These are phyloP conservation scores for Drosophila suboccidentalis DNA, from an alignment of 2,888 invertebrate genomes.

Conservation along the genomic window DNA sequence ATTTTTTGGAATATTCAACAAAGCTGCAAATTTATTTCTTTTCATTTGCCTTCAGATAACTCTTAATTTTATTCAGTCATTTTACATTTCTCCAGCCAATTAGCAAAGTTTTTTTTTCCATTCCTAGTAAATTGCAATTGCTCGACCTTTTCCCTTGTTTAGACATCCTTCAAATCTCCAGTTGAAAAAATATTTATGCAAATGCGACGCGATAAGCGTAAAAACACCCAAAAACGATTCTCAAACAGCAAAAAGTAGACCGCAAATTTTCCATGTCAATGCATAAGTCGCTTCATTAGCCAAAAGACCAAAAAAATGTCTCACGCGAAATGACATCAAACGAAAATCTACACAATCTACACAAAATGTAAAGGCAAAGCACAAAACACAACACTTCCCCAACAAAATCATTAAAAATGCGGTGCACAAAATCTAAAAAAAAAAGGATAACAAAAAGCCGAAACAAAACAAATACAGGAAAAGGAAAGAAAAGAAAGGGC, in stretches of 20 bases:
- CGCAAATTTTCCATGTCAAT: conserved; percentile 81
- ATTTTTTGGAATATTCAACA: background rate
- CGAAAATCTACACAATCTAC: conserved; percentile 41
- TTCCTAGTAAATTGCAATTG: conserved; percentile 29
- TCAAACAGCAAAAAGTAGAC: conserved; percentile 39
- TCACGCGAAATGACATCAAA: conserved; percentile 66
- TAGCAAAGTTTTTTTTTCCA: conserved; percentile 52
- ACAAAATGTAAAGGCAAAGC: conserved; percentile 28
- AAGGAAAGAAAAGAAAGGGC: conserved; percentile 49
- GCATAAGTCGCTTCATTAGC: conserved; percentile 81
- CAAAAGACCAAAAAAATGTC: conserved; percentile 37
- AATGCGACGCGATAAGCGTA: conserved; percentile 64
- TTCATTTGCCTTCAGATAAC: conserved; percentile 3
- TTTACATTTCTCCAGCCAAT: conserved; percentile 52
- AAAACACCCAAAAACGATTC: conserved; percentile 52
- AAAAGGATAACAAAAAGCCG: conserved; percentile 30
- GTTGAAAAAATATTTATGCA: conserved; percentile 54
- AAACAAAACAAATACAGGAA: conserved; percentile 35
- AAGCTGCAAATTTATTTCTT: conserved; percentile 3
- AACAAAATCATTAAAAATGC: conserved; percentile 74
- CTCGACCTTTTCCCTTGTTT: conserved; percentile 7
- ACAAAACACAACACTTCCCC: conserved; percentile 29
- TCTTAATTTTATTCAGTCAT: conserved; percentile 6
- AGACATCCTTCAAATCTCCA: background rate
- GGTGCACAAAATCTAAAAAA: conserved; percentile 28